phyloP scores from a whole-genome alignment of 2,797 vertebrate genomes.

The Melanotaenia nigrans region DNA sequence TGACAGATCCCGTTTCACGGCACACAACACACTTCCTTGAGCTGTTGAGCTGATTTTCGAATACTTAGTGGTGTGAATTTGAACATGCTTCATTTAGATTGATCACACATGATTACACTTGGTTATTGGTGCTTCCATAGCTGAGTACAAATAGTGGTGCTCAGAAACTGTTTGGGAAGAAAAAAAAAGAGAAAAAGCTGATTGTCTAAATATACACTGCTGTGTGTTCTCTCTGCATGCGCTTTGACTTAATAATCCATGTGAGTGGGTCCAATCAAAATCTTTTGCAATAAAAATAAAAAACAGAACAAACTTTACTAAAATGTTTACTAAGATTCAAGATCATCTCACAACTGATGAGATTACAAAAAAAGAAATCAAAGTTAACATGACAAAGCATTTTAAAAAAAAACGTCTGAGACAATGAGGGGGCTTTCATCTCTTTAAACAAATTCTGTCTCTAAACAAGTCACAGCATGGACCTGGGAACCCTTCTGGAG shows the following conservation, averaged over 20 bases:
- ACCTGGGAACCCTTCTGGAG: not conserved
- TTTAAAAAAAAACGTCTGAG: too few relatives aligned
- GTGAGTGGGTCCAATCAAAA: not conserved
- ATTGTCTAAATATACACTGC: slow-evolving; percentile 23
- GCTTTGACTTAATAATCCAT: not conserved
- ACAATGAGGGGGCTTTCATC: not conserved
- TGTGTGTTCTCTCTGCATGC: slow-evolving; percentile 10
- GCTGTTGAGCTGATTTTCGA: slow-evolving; percentile 60
- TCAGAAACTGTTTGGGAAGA: slow-evolving; percentile 14
- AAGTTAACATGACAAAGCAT: not conserved
- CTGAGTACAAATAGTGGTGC: slow-evolving; percentile 2
- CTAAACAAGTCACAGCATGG: not conserved
- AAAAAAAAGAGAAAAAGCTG: slow-evolving; percentile 16
- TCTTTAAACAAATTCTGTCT: not conserved
- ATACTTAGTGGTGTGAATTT: slow-evolving; percentile 65
- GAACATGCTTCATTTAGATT: slow-evolving; percentile 70
- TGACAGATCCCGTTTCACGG: slow-evolving; percentile 65
- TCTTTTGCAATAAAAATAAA: not conserved
- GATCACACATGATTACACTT: slow-evolving; percentile 66
- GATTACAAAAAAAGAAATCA: too few relatives aligned
- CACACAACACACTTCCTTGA: slow-evolving; percentile 50
- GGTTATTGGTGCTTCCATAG: slow-evolving; percentile 24
- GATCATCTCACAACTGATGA: not conserved
- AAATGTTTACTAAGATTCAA: not conserved
- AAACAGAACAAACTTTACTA: not conserved